A percentile compares a stretch with the other conserved stretches of the same genome.
Conservation (phyloP, 2,113 vertebrate species). For the Thomomys bottae region DNA sequence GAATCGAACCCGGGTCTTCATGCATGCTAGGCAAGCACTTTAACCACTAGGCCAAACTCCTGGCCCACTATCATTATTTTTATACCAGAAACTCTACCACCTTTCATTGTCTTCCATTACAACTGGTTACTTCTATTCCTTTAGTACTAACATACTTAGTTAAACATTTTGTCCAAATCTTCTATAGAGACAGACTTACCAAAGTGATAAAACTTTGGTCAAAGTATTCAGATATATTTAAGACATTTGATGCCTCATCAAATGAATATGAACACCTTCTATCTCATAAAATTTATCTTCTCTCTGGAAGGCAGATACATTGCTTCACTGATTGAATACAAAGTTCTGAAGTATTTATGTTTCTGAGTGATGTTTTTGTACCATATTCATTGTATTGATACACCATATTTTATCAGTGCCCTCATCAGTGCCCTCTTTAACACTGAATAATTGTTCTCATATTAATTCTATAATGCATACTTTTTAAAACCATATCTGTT, state of each 20-base stretch:
- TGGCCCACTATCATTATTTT: no score
- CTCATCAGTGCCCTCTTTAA: neutral
- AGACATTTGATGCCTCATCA: neutral
- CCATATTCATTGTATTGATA: neutral
- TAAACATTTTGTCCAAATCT: neutral
- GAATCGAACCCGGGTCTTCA: no score
- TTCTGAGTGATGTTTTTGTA: neutral
- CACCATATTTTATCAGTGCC: neutral
- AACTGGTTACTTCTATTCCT: neutral
- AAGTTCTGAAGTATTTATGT: neutral
- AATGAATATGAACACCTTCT: neutral
- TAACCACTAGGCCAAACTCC: no score
- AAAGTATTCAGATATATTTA: conserved; percentile 16
- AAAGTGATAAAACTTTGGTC: neutral
- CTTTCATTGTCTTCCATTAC: neutral
- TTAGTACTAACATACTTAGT: neutral
- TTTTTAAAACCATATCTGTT: neutral
- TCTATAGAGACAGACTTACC: neutral
- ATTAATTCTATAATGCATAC: conserved; percentile 13
- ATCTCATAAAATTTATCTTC: neutral
- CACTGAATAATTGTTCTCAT: conserved; percentile 10
- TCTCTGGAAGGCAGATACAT: neutral
- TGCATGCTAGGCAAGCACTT: no score
- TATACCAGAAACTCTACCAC: neutral
- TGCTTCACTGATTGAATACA: neutral